Evolutionary conservation across 2,888 invertebrate genomes (phyloP).

Genomic region (Peribatodes rhomboidaria): DNA sequence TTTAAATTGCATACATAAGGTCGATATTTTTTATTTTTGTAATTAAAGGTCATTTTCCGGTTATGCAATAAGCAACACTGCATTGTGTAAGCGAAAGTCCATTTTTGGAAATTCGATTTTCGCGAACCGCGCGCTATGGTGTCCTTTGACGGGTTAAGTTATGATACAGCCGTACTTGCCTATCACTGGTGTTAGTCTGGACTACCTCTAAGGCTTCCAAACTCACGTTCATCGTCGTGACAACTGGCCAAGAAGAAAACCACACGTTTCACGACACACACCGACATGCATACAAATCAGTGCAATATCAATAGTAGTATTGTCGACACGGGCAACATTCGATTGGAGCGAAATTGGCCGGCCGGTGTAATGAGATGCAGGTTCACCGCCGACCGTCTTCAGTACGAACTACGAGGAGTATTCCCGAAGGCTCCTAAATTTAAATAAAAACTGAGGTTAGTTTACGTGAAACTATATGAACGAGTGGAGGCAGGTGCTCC

Average conservation of each 20-base stretch:
- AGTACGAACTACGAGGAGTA: slow-evolving; percentile 21
- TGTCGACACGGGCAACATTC: slow-evolving; percentile 7
- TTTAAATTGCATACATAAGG: too few species aligned
- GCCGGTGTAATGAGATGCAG: slow-evolving; percentile 30
- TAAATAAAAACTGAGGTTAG: slow-evolving; percentile 1
- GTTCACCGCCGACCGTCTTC: slow-evolving; percentile 14
- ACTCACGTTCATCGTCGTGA: not conserved
- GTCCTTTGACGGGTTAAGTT: too few species aligned
- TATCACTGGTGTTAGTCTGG: too few species aligned
- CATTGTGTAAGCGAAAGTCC: too few species aligned
- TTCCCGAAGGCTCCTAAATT: slow-evolving; percentile 23
- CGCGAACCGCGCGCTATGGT: too few species aligned
- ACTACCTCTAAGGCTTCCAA: not conserved
- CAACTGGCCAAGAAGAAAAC: not conserved
- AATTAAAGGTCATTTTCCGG: too few species aligned
- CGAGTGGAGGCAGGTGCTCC: not conserved
- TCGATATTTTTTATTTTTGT: too few species aligned
- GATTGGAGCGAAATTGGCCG: slow-evolving; percentile 13
- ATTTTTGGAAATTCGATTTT: too few species aligned
- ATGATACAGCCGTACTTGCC: too few species aligned
- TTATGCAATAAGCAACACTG: too few species aligned
- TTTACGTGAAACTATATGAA: not conserved
- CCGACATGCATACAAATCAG: slow-evolving; percentile 3
- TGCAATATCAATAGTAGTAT: slow-evolving; percentile 24
- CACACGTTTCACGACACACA: not conserved